Base-by-base conservation (phyloP, 2,113 vertebrate species). In the Toxotes chatareus region DNA sequence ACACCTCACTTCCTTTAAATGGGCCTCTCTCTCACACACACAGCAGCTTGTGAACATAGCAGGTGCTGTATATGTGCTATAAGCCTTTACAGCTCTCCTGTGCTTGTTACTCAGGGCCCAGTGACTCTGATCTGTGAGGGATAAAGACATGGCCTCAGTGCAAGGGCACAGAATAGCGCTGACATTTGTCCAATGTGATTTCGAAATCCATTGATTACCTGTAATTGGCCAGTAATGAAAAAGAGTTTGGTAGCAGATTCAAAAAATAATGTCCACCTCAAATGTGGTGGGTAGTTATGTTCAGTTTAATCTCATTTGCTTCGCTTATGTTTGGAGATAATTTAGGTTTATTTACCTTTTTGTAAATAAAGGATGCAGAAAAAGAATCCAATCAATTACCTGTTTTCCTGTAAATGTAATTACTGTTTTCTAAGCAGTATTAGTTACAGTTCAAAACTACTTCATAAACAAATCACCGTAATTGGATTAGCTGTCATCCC, bases 141-240 rank as follows among this genome's bases (percentile, higher is more conserved):
- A 89, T 75, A 65, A 77, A 83, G 80, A 73, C 79, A 51, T 47
- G 51, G 71, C 59, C 75, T 90, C 75, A 32, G 70, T 27, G 44
- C 27, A 49, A 75, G 65, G 61, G 53, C 51, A 6, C 59, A n/a
- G 62, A 82, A 38, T 40, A 65, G 77, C 23, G 60, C 71, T 61
- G 83, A 86, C 80, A 66, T 61, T 66, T 73, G 73, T 83, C 59
- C 68, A 42, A 4, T 71, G 31, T n/a, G 44, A 69, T 83, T 36
- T 16, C 31, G 21, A 60, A 79, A 57, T 68, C 38, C 56, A 85
- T 80, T 86, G 76, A 89, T 88, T 89, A 34, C 27, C 80, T 70
- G 74, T 86, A 80, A 85, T 79, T 87, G 73, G 13, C 1, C 14
- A 32, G 72, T 86, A 89, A 89, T 78, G 74, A 84, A 78, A 62